phyloP scores from a whole-genome alignment of 2,797 vertebrate species.

The Danio kyathit region DNA sequence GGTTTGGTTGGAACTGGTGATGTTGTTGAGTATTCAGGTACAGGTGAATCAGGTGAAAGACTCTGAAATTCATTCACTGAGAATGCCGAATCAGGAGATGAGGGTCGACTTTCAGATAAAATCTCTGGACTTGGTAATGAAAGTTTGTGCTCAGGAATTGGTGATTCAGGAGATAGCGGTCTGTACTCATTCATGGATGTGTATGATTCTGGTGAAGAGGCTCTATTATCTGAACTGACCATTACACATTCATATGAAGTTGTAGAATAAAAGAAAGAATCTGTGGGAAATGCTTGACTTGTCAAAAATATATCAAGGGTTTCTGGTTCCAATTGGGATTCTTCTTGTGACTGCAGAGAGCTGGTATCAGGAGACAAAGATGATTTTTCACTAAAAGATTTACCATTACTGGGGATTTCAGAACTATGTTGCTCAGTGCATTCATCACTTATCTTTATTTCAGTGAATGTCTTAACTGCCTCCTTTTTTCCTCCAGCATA shows the following conservation, averaged over 20 bases:
- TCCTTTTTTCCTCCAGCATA: constrained; percentile 53
- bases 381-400: constrained; percentile 1
- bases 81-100: constrained; percentile 67
- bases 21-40: constrained; percentile 63
- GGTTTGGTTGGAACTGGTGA: constrained; percentile 51
- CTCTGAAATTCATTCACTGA: constrained; percentile 65
- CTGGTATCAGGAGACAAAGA: background rate
- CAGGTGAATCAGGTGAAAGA: constrained; percentile 75
- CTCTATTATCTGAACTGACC: constrained; percentile 44
- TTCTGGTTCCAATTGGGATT: background rate
- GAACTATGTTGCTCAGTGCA: constrained; percentile 3
- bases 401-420: constrained; percentile 3
- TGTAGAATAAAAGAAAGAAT: constrained; percentile 48
- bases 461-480: constrained; percentile 19
- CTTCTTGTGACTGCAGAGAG: background rate
- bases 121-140: constrained; percentile 16
- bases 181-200: constrained; percentile 60
- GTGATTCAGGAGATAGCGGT: constrained; percentile 58
- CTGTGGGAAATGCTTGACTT: constrained; percentile 8
- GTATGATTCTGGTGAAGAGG: constrained; percentile 64
- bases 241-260: background rate
- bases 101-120: constrained; percentile 45
- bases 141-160: constrained; percentile 46
- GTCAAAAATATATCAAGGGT: constrained; percentile 18
- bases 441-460: constrained; percentile 10